Conservation (phyloP, 2,888 invertebrate genomes). For the Eulithis testata region DNA sequence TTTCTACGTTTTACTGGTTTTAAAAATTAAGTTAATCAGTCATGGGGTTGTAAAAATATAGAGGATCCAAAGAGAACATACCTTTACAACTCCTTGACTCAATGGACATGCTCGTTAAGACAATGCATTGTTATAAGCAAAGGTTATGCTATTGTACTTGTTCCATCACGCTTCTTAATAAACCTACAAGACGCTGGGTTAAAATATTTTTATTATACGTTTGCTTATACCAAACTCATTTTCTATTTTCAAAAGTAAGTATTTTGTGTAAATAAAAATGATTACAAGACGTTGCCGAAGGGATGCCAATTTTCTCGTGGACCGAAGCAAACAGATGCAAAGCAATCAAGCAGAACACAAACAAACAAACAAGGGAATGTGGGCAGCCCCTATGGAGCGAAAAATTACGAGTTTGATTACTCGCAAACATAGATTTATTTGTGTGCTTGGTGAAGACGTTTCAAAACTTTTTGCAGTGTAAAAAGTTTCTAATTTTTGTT, state of each 20-base stretch:
- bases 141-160: too few relatives aligned
- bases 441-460: conserved; percentile 11
- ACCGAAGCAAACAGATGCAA: conserved; percentile 41
- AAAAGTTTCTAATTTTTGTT: too few relatives aligned
- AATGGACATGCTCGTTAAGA: too few relatives aligned
- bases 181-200: too few relatives aligned
- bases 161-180: too few relatives aligned
- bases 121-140: too few relatives aligned
- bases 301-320: conserved; percentile 41
- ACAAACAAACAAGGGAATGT: conserved; percentile 31
- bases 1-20: too few relatives aligned
- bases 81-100: too few relatives aligned
- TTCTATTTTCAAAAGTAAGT: conserved; percentile 17
- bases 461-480: background rate
- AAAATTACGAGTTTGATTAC: conserved; percentile 42
- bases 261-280: conserved; percentile 37
- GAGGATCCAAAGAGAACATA: too few relatives aligned
- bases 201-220: background rate
- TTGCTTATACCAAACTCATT: conserved; percentile 9
- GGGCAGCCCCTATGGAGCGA: conserved; percentile 35
- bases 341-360: conserved; percentile 41
- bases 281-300: conserved; percentile 34
- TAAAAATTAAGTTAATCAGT: too few relatives aligned
- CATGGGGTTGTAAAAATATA: too few relatives aligned
- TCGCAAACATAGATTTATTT: conserved; percentile 34